Evolutionary conservation across 2,113 vertebrate genomes (phyloP).

Genomic region (Dasyurus viverrinus): DNA sequence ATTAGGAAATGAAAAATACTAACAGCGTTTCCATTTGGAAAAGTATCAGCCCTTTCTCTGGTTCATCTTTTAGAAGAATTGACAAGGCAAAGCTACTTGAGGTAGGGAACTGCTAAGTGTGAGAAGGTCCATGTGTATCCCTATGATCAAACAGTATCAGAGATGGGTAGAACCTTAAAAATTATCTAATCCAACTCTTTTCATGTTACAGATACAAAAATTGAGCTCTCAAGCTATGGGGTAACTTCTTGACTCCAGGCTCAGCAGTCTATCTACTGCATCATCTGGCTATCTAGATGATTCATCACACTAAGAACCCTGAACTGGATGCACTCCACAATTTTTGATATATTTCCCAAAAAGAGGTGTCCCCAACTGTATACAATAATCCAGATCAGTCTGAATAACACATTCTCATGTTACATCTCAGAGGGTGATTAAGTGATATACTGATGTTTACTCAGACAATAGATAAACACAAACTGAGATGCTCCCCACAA

Average conservation of each 20-base stretch:
- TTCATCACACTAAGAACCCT: not conserved
- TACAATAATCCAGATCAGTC: not conserved
- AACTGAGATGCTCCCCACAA: not conserved
- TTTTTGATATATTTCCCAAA: not conserved
- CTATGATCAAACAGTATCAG: not conserved
- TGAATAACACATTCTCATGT: not conserved
- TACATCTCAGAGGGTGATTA: not conserved
- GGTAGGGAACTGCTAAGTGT: fast-evolving
- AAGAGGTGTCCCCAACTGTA: not conserved
- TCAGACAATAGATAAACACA: not conserved
- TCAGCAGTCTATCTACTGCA: not conserved
- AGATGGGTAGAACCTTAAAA: not conserved
- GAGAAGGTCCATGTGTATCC: fast-evolving
- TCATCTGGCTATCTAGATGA: not conserved
- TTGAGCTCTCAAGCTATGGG: not conserved
- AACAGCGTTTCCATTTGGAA: not conserved
- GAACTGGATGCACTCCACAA: not conserved
- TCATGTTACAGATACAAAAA: not conserved
- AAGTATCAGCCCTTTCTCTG: not conserved
- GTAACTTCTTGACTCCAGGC: not conserved
- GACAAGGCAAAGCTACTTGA: fast-evolving
- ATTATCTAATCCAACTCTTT: not conserved
- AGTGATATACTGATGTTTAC: not conserved
- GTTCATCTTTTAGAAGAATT: not conserved
- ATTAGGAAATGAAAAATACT: not conserved